A percentile compares a stretch with the other conserved stretches of the same genome.
Evolutionary conservation across 1,140 invertebrate species (phyloP).

Genomic region (Aphaenogaster ashmeadi): DNA sequence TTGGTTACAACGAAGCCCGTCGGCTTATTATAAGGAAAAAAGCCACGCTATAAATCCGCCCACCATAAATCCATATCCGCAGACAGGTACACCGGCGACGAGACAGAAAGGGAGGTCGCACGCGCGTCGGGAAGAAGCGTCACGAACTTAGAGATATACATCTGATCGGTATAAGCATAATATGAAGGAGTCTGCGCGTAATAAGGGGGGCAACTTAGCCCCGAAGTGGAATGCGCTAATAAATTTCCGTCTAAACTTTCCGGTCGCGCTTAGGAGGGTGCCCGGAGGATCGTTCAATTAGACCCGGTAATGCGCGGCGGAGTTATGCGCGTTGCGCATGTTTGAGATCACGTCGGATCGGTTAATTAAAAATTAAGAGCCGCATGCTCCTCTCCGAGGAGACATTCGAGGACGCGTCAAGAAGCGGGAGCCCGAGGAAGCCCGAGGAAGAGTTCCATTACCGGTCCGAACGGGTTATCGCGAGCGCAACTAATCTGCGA

Average conservation of each 20-base stretch:
- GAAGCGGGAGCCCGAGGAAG: background rate
- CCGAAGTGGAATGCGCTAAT: conserved; percentile 73
- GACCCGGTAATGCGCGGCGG: conserved; percentile 58
- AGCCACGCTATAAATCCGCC: conserved; percentile 71
- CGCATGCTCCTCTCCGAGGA: background rate
- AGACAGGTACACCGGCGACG: background rate
- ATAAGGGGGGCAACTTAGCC: conserved; percentile 68
- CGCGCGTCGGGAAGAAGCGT: background rate
- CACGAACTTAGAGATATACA: background rate
- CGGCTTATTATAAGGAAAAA: conserved; percentile 71
- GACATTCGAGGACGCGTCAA: background rate
- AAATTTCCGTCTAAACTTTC: conserved; percentile 82
- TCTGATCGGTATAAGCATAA: conserved; percentile 17
- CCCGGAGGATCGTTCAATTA: conserved; percentile 77
- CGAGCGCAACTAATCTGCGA: background rate
- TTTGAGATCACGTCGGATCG: conserved; percentile 59
- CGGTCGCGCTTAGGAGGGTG: conserved; percentile 32
- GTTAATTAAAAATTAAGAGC: conserved; percentile 80
- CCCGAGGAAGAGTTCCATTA: background rate
- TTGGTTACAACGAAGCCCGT: conserved; percentile 44
- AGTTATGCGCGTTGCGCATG: conserved; percentile 67
- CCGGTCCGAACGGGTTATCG: conserved; percentile 7
- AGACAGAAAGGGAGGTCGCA: background rate
- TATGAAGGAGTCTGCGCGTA: conserved; percentile 57
- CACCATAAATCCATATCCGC: conserved; percentile 60